Evolutionary conservation across 2,797 vertebrate genomes (phyloP).

Genomic region (Spea hammondii): DNA sequence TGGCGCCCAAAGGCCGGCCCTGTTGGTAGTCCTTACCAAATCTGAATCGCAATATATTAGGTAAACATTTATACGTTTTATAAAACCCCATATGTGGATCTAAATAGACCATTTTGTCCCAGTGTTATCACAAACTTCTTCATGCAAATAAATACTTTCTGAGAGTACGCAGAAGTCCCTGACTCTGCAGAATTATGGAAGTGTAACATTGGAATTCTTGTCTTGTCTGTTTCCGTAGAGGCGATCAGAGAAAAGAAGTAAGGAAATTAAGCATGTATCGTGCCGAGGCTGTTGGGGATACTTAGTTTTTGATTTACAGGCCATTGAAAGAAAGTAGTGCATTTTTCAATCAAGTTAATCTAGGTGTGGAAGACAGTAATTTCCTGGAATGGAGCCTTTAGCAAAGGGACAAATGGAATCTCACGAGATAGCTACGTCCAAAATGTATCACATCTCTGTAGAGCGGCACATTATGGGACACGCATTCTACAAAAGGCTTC

Average conservation of each 20-base stretch:
- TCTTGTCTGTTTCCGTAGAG: slow-evolving; percentile 1
- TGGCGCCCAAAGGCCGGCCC: too few relatives aligned
- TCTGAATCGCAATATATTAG: too few relatives aligned
- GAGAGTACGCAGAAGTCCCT: too few relatives aligned
- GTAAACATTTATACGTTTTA: too few relatives aligned
- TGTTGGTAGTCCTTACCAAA: too few relatives aligned
- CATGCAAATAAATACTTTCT: too few relatives aligned
- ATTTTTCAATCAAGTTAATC: slow-evolving; percentile 48
- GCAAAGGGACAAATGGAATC: slow-evolving; percentile 42
- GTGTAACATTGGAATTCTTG: slow-evolving; percentile 14
- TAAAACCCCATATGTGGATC: too few relatives aligned
- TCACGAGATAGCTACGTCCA: slow-evolving; percentile 33
- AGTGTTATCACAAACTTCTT: too few relatives aligned
- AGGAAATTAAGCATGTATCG: slow-evolving; percentile 41
- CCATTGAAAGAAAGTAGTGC: slow-evolving; percentile 40
- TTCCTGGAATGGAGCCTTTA: slow-evolving; percentile 42
- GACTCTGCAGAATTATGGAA: background rate
- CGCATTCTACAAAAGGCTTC: slow-evolving; percentile 1
- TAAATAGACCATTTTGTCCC: too few relatives aligned
- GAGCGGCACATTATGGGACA: slow-evolving; percentile 16
- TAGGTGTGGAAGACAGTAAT: slow-evolving; percentile 50
- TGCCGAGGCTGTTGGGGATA: slow-evolving; percentile 36
- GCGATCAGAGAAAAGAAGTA: slow-evolving; percentile 14
- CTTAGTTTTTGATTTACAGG: slow-evolving; percentile 44
- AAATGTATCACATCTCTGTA: slow-evolving; percentile 10